Conservation (phyloP, 2,888 invertebrate species). For the Melipona bicolor region DNA sequence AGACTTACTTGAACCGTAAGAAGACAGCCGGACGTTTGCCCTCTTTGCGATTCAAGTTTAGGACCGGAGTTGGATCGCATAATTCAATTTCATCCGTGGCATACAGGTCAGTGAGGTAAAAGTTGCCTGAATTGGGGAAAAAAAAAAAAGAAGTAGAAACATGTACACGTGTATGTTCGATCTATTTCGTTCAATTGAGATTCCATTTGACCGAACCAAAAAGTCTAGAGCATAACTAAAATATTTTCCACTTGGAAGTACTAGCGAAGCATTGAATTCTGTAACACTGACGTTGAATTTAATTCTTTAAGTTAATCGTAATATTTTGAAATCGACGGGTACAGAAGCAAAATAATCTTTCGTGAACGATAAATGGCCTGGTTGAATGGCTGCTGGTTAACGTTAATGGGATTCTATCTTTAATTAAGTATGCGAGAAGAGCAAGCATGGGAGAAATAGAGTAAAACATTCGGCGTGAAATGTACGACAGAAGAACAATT, state of each 20-base stretch:
- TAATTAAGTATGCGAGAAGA: background rate
- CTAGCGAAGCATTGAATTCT: background rate
- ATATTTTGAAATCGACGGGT: background rate
- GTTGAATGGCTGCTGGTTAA: background rate
- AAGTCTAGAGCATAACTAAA: background rate
- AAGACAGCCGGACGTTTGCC: slow-evolving; percentile 98
- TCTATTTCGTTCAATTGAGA: background rate
- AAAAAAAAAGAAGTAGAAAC: background rate
- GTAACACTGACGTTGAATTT: too few species aligned
- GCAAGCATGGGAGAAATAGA: background rate
- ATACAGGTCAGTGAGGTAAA: slow-evolving; percentile 94
- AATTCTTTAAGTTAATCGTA: background rate
- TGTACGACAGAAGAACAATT: slow-evolving; percentile 7
- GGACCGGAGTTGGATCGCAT: slow-evolving; percentile 94
- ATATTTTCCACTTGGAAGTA: background rate
- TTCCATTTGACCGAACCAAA: too few species aligned
- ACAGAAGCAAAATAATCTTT: background rate
- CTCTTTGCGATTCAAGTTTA: slow-evolving; percentile 93
- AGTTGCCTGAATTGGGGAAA: slow-evolving; percentile 85
- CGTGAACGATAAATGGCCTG: background rate
- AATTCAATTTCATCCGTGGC: slow-evolving; percentile 93
- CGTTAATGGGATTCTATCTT: background rate
- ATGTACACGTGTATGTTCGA: background rate
- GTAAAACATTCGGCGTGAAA: slow-evolving; percentile 1
- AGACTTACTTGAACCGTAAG: slow-evolving; percentile 94